Evolutionary conservation across 1,140 invertebrate species (phyloP).

Genomic region (Antheraea pernyi): DNA sequence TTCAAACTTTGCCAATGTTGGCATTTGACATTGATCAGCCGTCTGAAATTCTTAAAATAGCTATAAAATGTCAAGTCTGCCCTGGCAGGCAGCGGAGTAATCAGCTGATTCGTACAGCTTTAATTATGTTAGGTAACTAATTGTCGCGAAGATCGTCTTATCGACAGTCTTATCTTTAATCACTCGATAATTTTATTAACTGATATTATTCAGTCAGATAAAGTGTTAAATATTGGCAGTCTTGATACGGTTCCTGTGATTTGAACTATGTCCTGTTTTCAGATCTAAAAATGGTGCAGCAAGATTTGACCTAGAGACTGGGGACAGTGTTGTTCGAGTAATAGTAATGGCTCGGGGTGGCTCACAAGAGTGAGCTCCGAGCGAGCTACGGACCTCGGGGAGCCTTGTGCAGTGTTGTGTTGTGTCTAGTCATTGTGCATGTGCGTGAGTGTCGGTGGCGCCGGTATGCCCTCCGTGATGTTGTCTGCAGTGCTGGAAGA

Average conservation of each 20-base stretch:
- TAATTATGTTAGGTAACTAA: conserved; percentile 74
- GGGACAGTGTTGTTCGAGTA: conserved; percentile 33
- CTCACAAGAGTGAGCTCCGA: conserved; percentile 61
- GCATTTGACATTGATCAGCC: conserved; percentile 75
- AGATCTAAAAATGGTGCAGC: conserved; percentile 79
- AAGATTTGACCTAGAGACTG: conserved; percentile 76
- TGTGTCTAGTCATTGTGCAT: conserved; percentile 67
- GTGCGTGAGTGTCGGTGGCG: conserved; percentile 54
- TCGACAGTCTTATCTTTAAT: conserved; percentile 29
- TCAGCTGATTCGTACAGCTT: conserved; percentile 72
- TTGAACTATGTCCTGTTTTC: conserved; percentile 50
- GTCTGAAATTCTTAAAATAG: conserved; percentile 74
- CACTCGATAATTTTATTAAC: conserved; percentile 39
- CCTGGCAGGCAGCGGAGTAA: conserved; percentile 70
- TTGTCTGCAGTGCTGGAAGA: conserved; percentile 84
- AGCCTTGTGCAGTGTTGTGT: conserved; percentile 64
- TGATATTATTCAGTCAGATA: conserved; percentile 48
- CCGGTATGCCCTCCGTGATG: conserved; percentile 76
- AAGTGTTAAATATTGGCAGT: conserved; percentile 37
- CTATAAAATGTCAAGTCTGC: conserved; percentile 71
- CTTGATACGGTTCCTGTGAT: conserved; percentile 46
- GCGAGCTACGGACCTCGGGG: conserved; percentile 50
- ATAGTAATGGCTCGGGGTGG: conserved; percentile 58
- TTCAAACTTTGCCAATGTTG: conserved; percentile 26
- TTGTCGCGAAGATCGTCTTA: conserved; percentile 34